Evolutionary conservation across 2,888 invertebrate species (phyloP), one percentile per base, ranked within the genome.

Genomic region (Galeopsomyia nigrocyanea): DNA sequence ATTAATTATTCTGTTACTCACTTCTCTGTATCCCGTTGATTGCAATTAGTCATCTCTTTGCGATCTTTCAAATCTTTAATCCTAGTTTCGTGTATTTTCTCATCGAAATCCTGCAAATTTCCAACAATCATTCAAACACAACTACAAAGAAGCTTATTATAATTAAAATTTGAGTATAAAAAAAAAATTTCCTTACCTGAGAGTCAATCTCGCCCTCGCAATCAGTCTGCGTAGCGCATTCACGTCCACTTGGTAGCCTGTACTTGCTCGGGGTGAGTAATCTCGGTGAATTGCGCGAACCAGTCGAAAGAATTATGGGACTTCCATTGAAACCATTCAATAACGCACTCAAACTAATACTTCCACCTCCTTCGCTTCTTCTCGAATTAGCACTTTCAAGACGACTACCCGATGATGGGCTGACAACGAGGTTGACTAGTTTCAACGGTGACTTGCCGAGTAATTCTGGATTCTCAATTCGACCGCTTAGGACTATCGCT

Each of bases 181-280:
- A n/a, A n/a, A n/a, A n/a, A n/a, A n/a, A 53, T 53, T 9, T 21
- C 17, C 6, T 53, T 10, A 53, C 19, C 53, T 13, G 53, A 19
- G 53, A 16, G n/a, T 19, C n/a, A 6, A 46, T 22, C 1, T 91
- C 89, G 78, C 88, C 88, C 77, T 91, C 91, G 47, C 88, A 80
- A 75, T 92, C 92, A 0, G 93, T 93, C 87, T 93, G 93, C n/a
- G 93, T 93, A 64, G 89, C 89, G 65, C 89, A 92, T 80, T 93
- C 92, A 80, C 90, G 90, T 57, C 89, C 89, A 77, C 86, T 87
- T 71, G 86, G 80, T 69, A 87, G 84, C 74, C 90, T 88, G 78
- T 88, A 90, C 75, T 89, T 88, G 77, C 90, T 90, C 0, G 91
- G 91, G 0, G 91, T 91, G 67, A 91, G 83, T 13, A 91, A 82